Conservation (phyloP, 1,140 invertebrate species). For the Drosophila sp. region DNA sequence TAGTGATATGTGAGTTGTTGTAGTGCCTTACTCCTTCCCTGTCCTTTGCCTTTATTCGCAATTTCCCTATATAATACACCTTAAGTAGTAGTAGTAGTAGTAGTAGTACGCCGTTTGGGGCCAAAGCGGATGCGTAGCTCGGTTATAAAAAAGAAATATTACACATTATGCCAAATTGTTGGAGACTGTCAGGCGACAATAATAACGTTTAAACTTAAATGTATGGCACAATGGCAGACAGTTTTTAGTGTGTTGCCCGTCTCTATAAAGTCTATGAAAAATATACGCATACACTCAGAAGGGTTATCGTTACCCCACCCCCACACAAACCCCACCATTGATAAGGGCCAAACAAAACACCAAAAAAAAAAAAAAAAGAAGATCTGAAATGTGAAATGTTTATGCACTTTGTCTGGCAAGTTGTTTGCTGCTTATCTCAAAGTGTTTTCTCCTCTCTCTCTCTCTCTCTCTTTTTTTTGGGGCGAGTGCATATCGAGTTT, state of each 20-base stretch:
- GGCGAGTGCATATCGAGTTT: slow-evolving; percentile 5
- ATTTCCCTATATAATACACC: slow-evolving; percentile 45
- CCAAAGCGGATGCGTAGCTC: slow-evolving; percentile 57
- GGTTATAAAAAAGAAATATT: slow-evolving; percentile 82
- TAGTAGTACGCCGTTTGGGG: slow-evolving; percentile 8
- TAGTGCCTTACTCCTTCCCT: slow-evolving; percentile 2
- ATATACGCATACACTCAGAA: slow-evolving; percentile 27
- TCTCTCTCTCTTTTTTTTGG: background rate
- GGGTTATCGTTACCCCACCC: background rate
- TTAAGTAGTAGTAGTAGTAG: slow-evolving; percentile 34
- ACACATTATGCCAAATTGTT: slow-evolving; percentile 80
- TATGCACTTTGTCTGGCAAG: slow-evolving; percentile 50
- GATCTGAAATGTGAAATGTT: slow-evolving; percentile 38
- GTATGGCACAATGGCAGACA: slow-evolving; percentile 71
- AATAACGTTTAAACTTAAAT: slow-evolving; percentile 80
- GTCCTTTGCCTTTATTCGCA: slow-evolving; percentile 5
- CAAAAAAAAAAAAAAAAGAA: slow-evolving; percentile 29
- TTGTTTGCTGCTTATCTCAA: slow-evolving; percentile 39
- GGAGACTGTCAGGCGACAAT: slow-evolving; percentile 78
- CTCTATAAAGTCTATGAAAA: slow-evolving; percentile 61
- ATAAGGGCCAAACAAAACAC: slow-evolving; percentile 28
- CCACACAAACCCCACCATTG: background rate
- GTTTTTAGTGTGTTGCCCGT: slow-evolving; percentile 67
- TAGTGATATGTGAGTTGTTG: slow-evolving; percentile 39
- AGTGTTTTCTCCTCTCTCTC: slow-evolving; percentile 19